Evolutionary conservation across 2,888 invertebrate species (phyloP).

Genomic region (Spodoptera exigua): DNA sequence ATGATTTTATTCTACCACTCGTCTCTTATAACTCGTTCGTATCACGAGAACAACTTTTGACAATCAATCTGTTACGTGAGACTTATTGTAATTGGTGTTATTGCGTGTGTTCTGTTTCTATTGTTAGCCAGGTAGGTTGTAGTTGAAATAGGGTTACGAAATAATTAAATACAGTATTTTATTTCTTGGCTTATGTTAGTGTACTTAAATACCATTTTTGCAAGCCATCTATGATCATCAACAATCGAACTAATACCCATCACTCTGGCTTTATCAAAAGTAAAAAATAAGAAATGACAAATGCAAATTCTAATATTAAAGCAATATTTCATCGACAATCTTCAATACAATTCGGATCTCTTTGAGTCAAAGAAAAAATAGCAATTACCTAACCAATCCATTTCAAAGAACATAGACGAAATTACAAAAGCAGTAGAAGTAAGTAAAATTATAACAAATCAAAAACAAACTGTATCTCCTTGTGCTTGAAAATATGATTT

Average conservation of each 20-base stretch:
- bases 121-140: no score
- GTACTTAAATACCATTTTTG: no score
- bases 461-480: conserved; percentile 43
- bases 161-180: no score
- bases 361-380: conserved; percentile 29
- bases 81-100: conserved; percentile 51
- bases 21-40: conserved; percentile 55
- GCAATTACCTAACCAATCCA: conserved; percentile 31
- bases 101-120: conserved; percentile 25
- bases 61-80: conserved; percentile 69
- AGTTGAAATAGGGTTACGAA: no score
- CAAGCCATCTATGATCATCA: no score
- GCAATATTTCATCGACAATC: conserved; percentile 8
- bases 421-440: conserved; percentile 25
- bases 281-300: conserved; percentile 4
- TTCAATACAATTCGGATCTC: conserved; percentile 24
- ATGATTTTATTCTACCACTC: conserved; percentile 79
- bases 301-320: conserved; percentile 4
- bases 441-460: conserved; percentile 40
- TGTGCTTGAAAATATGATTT: conserved; percentile 63
- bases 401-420: conserved; percentile 30
- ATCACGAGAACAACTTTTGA: conserved; percentile 65
- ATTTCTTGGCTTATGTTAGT: no score
- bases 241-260: no score
- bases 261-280: background rate